These are phyloP conservation scores for Pitangus sulphuratus DNA, from an alignment of 2,797 vertebrate genomes.

Conservation along the genomic window DNA sequence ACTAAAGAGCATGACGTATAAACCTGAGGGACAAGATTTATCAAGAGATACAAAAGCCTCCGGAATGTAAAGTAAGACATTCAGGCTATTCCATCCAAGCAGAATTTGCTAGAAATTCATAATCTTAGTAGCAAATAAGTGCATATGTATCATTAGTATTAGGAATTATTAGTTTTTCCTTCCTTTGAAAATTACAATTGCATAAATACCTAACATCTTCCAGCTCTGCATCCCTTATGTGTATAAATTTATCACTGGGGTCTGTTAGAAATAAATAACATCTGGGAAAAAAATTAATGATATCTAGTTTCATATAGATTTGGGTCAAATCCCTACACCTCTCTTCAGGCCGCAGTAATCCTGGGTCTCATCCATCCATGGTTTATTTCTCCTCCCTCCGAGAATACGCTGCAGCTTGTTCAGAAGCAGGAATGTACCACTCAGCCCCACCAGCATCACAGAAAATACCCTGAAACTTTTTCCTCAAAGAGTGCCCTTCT, in stretches of 20 bases:
- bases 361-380: not conserved
- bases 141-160: not conserved
- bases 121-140: not conserved
- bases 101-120: not conserved
- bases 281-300: not conserved
- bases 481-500: not conserved
- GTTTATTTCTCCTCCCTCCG: not conserved
- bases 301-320: not conserved
- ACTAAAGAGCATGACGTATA: not conserved
- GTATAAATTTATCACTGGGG: not conserved
- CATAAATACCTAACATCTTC: not conserved
- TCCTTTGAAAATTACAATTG: not conserved
- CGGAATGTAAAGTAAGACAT: not conserved
- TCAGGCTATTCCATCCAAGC: not conserved
- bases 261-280: not conserved
- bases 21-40: not conserved
- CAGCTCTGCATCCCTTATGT: not conserved
- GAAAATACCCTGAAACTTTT: not conserved
- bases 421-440: not conserved
- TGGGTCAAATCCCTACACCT: not conserved
- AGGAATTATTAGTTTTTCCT: not conserved
- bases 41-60: not conserved
- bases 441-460: not conserved
- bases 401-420: not conserved
- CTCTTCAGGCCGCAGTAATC: not conserved